Percentiles rank a stretch among this genome's conserved stretches.
Conservation (phyloP, 35 echinoderm and acorn worm genomes). For the Lytechinus variegatus region DNA sequence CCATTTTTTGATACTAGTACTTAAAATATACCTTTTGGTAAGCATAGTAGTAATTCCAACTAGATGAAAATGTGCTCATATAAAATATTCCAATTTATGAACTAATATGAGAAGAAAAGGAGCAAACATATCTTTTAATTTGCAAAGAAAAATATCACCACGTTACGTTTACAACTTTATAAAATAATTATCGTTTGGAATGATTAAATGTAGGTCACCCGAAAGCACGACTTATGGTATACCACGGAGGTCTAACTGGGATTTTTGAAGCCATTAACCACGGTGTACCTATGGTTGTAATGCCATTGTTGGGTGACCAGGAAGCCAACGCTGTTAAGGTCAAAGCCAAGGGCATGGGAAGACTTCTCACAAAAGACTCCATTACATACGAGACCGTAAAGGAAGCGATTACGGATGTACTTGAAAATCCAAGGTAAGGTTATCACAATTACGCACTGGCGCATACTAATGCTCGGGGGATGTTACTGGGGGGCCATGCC, state of each 20-base stretch:
- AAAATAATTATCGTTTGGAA: not conserved
- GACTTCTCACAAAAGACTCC: constrained; percentile 21
- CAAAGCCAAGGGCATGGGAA: constrained; percentile 57
- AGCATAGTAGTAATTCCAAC: no score
- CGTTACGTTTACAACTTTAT: not conserved
- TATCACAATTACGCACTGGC: not conserved
- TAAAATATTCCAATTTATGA: no score
- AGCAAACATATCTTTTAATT: no score
- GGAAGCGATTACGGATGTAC: not conserved
- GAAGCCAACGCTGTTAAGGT: constrained; percentile 43
- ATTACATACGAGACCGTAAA: not conserved
- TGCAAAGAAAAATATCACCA: no score
- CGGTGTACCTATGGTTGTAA: constrained; percentile 60
- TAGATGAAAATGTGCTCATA: no score
- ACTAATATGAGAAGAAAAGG: no score
- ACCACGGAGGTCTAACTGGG: constrained; percentile 75
- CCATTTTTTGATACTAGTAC: no score
- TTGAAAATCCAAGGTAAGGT: not conserved
- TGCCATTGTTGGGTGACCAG: constrained; percentile 72
- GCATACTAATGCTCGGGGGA: no score
- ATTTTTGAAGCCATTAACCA: constrained; percentile 77
- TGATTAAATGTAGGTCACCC: constrained; percentile 43
- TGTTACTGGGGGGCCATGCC: no score
- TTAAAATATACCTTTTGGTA: no score
- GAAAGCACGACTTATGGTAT: constrained; percentile 60